Percentiles rank a stretch among this genome's conserved stretches.
These are phyloP conservation scores for Phalloptychus januarius DNA, from an alignment of 2,797 vertebrate genomes.

Conservation along the genomic window DNA sequence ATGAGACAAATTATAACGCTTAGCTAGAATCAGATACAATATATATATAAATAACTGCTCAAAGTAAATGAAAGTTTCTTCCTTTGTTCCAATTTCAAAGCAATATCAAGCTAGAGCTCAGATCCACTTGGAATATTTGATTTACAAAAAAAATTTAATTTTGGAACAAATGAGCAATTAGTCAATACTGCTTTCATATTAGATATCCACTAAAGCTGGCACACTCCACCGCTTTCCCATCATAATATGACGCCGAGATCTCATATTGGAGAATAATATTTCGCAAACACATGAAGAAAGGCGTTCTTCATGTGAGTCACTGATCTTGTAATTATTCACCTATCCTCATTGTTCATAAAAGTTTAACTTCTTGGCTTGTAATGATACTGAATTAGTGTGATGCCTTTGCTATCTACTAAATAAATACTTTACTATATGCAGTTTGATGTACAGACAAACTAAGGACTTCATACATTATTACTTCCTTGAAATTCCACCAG, in stretches of 20 bases:
- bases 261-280: slow-evolving; percentile 14
- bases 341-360: neutral
- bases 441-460: neutral
- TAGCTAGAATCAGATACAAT: neutral
- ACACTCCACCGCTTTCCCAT: slow-evolving; percentile 7
- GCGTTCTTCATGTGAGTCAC: slow-evolving; percentile 17
- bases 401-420: neutral
- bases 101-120: slow-evolving; percentile 6
- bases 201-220: slow-evolving; percentile 10
- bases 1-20: slow-evolving; percentile 21
- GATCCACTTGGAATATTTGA: slow-evolving; percentile 7
- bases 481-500: neutral
- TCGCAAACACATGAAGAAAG: slow-evolving; percentile 9
- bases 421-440: neutral
- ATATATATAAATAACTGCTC: neutral
- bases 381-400: slow-evolving; percentile 6
- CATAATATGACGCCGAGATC: slow-evolving; percentile 2
- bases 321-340: slow-evolving; percentile 9
- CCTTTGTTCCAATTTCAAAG: slow-evolving; percentile 7
- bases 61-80: slow-evolving; percentile 5
- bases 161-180: slow-evolving; percentile 22
- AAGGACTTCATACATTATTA: neutral
- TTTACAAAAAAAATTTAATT: slow-evolving; percentile 22
- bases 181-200: slow-evolving; percentile 10
- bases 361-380: neutral